phyloP scores from a whole-genome alignment of 1,140 invertebrate species.

The Drosophila sechellia region DNA sequence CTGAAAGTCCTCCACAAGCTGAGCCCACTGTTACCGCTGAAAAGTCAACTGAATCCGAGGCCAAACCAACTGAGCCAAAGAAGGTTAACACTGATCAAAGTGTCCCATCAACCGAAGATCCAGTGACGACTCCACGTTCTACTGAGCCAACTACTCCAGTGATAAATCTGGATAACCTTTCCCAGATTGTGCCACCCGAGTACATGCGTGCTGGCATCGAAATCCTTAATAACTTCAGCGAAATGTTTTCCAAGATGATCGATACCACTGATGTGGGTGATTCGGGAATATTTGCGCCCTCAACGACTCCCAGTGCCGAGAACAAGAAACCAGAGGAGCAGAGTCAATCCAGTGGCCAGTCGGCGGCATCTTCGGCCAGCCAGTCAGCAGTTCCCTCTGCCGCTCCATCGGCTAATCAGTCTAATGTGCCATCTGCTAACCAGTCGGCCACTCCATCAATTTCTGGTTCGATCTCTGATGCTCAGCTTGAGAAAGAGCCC shows the following conservation, averaged over 20 bases:
- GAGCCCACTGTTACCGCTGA: slow-evolving; percentile 16
- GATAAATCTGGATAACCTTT: slow-evolving; percentile 60
- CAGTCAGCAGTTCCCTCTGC: slow-evolving; percentile 8
- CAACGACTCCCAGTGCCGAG: slow-evolving; percentile 16
- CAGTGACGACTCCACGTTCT: slow-evolving; percentile 40
- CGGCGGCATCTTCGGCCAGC: slow-evolving; percentile 7
- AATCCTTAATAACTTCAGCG: slow-evolving; percentile 78
- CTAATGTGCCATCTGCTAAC: background rate
- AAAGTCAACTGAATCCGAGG: slow-evolving; percentile 12
- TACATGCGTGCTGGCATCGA: slow-evolving; percentile 78
- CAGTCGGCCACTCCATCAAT: slow-evolving; percentile 8
- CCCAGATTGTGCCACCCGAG: slow-evolving; percentile 73
- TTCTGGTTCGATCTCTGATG: slow-evolving; percentile 20
- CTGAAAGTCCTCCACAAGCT: slow-evolving; percentile 1
- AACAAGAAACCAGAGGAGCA: slow-evolving; percentile 22
- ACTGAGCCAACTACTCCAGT: slow-evolving; percentile 53
- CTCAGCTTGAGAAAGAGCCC: slow-evolving; percentile 17
- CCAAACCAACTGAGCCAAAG: slow-evolving; percentile 14
- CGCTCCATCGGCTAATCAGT: background rate
- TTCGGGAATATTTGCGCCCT: slow-evolving; percentile 12
- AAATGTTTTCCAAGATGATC: slow-evolving; percentile 83
- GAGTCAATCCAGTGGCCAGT: slow-evolving; percentile 20
- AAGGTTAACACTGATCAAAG: background rate
- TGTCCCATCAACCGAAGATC: slow-evolving; percentile 22
- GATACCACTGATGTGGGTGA: slow-evolving; percentile 57